phyloP scores from a whole-genome alignment of 1,140 invertebrate species.

The Drosophila nikananu region DNA sequence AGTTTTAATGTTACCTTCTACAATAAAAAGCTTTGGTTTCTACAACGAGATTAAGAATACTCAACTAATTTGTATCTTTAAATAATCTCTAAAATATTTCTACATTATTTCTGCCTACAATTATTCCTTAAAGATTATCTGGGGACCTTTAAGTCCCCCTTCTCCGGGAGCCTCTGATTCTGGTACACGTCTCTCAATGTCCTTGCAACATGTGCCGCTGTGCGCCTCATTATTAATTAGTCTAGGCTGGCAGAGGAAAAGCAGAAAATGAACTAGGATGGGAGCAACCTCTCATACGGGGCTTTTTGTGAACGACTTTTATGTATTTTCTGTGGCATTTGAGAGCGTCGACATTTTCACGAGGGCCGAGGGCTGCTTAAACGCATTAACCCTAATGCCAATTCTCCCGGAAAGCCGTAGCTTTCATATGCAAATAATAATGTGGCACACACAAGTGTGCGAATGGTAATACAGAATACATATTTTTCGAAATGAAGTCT shows the following conservation, averaged over 20 bases:
- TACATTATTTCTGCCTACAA: not conserved
- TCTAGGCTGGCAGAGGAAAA: slow-evolving; percentile 25
- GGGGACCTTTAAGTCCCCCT: not conserved
- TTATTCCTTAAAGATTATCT: not conserved
- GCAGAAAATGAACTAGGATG: slow-evolving; percentile 23
- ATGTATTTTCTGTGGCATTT: slow-evolving; percentile 52
- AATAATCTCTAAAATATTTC: not conserved
- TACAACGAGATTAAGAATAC: not conserved
- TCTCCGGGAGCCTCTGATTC: slow-evolving; percentile 14
- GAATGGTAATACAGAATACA: slow-evolving; percentile 3
- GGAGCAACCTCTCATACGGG: slow-evolving; percentile 20
- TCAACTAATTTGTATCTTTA: not conserved
- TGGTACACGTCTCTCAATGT: slow-evolving; percentile 33
- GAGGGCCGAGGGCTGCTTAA: slow-evolving; percentile 52
- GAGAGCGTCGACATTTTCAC: slow-evolving; percentile 40
- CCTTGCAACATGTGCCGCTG: slow-evolving; percentile 62
- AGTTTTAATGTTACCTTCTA: too few relatives aligned
- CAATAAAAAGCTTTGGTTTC: too few relatives aligned
- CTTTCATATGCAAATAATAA: slow-evolving; percentile 29
- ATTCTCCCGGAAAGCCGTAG: slow-evolving; percentile 51
- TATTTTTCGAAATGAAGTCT: too few relatives aligned
- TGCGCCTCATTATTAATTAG: slow-evolving; percentile 73
- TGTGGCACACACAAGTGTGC: slow-evolving; percentile 2
- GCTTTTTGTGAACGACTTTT: slow-evolving; percentile 28
- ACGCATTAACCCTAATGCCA: slow-evolving; percentile 71